These are phyloP conservation scores for Peromyscus maniculatus DNA, from an alignment of 2,113 vertebrate species.

Conservation along the genomic window DNA sequence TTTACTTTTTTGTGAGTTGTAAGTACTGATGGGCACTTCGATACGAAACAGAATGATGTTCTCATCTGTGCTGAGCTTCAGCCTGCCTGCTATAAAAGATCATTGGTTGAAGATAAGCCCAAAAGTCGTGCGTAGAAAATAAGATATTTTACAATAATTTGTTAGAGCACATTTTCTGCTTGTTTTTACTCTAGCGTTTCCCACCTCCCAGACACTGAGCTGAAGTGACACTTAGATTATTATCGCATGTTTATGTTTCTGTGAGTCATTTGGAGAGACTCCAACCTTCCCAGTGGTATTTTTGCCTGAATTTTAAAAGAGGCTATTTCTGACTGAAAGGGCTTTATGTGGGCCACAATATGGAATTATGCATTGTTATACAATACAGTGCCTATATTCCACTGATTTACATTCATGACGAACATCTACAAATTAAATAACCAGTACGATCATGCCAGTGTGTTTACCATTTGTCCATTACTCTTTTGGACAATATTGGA, in stretches of 20 bases:
- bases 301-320: constrained; percentile 45
- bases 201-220: neutral
- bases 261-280: constrained; percentile 36
- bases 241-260: constrained; percentile 32
- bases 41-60: constrained; percentile 3
- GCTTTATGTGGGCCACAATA: constrained; percentile 32
- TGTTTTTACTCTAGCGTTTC: neutral
- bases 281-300: constrained; percentile 47
- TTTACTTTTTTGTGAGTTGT: neutral
- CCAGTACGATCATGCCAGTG: constrained; percentile 37
- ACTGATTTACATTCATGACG: constrained; percentile 63
- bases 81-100: neutral
- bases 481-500: constrained; percentile 18
- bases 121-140: constrained; percentile 23
- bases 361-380: constrained; percentile 52
- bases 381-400: constrained; percentile 51
- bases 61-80: neutral
- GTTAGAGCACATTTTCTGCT: neutral
- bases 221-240: constrained; percentile 33
- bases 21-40: neutral
- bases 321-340: constrained; percentile 61
- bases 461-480: constrained; percentile 55
- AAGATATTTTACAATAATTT: constrained; percentile 38
- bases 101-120: constrained; percentile 10
- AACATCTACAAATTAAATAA: constrained; percentile 44